Evolutionary conservation across 2,888 invertebrate species (phyloP).

Genomic region (Amphipoea oculea): DNA sequence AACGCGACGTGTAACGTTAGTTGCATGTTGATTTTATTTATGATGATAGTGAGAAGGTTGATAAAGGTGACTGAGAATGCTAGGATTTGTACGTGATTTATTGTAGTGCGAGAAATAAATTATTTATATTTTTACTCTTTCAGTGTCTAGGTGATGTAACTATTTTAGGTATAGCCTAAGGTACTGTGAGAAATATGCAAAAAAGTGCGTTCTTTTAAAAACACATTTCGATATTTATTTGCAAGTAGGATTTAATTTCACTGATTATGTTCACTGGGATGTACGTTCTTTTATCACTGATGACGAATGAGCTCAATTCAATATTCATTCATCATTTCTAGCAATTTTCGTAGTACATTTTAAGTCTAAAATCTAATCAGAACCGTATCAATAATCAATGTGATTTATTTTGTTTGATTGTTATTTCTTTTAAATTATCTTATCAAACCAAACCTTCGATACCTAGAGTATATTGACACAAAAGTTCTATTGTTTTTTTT

Average conservation of each 20-base stretch:
- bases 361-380: slow-evolving; percentile 28
- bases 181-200: background rate
- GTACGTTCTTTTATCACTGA: background rate
- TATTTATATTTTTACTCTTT: background rate
- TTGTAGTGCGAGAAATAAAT: slow-evolving; percentile 13
- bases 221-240: background rate
- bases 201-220: background rate
- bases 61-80: background rate
- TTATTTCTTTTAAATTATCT: slow-evolving; percentile 28
- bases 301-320: background rate
- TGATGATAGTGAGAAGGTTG: background rate
- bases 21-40: background rate
- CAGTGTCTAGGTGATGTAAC: slow-evolving; percentile 6
- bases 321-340: slow-evolving; percentile 24
- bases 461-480: slow-evolving; percentile 9
- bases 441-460: slow-evolving; percentile 32
- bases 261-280: background rate
- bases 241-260: background rate
- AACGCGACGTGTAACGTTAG: slow-evolving; percentile 64
- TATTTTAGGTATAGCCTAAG: background rate
- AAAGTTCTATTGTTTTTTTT: slow-evolving; percentile 20
- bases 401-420: background rate
- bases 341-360: background rate
- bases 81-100: slow-evolving; percentile 1
- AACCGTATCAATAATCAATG: background rate